phyloP scores from a whole-genome alignment of 2,888 invertebrate species.

The Pyrocoelia pectoralis region DNA sequence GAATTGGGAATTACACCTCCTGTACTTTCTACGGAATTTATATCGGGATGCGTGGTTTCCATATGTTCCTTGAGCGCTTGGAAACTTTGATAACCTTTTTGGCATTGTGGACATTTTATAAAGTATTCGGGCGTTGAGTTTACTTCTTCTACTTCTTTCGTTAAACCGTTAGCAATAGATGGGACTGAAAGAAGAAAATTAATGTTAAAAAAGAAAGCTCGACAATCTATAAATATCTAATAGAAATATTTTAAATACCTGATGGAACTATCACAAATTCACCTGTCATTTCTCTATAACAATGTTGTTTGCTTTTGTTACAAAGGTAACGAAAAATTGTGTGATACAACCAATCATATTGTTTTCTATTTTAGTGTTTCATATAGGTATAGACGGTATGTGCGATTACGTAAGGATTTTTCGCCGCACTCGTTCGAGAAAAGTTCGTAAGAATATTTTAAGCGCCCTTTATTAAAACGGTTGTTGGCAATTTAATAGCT shows the following conservation, averaged over 20 bases:
- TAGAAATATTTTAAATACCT: no score
- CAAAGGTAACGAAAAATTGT: conserved; percentile 7
- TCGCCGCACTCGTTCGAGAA: background rate
- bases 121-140: conserved; percentile 54
- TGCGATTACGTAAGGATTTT: no score
- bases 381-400: no score
- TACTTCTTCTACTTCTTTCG: conserved; percentile 50
- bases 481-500: conserved; percentile 43
- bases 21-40: conserved; percentile 57
- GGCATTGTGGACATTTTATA: conserved; percentile 63
- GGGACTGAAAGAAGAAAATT: conserved; percentile 60
- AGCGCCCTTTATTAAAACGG: conserved; percentile 38
- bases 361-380: no score
- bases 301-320: conserved; percentile 8
- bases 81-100: conserved; percentile 60
- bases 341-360: no score
- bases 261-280: background rate
- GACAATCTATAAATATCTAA: no score
- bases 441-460: conserved; percentile 19
- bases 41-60: conserved; percentile 57
- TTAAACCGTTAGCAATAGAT: conserved; percentile 37
- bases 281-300: conserved; percentile 13
- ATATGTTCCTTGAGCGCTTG: conserved; percentile 63
- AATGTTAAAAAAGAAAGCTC: no score
- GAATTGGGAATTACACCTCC: conserved; percentile 54